Evolutionary conservation across 2,113 vertebrate species (phyloP), one percentile per base, ranked within the genome.

Genomic region (Pandion haliaetus): DNA sequence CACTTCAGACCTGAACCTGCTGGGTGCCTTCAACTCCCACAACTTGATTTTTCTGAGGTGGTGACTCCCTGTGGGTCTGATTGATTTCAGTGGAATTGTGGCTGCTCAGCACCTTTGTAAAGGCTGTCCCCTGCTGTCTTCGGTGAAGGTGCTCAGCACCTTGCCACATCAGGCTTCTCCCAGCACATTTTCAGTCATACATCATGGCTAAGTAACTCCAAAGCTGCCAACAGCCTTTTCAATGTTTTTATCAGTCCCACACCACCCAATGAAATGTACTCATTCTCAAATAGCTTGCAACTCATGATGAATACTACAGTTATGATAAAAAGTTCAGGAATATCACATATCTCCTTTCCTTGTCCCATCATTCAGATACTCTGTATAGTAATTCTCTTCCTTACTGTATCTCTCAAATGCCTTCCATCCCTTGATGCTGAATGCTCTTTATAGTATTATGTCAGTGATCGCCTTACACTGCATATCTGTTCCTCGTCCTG

Each of bases 11-110:
- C 88, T 36, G 58, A 87, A 31, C 66, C 91, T 95, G 93, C 93
- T 89, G 91, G 66, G 73, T 90, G 86, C 83, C 91, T 94, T 82
- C 91, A 80, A 58, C 95, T 94, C 84, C 86, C 74, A 62, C 81
- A 80, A n/a, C 24, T 57, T 80, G 82, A 52, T 95, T 77, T 94
- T 88, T 62, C 70, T 25, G 70, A 82, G 58, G 47, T 79, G 77
- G 77, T 73, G 88, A 24, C 95, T 92, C 93, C 91, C 94, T 87
- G 94, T 1, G 0, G 81, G 23, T 87, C 73, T 95, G 86, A 94
- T 83, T 93, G 69, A 69, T 82, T 92, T 65, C 81, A 4, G 23
- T 28, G 66, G 77, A 49, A 24, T n/a, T 87, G 69, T 87, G 91
- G 62, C 67, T 85, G 81, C 95, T 93, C 92, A 90, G 88, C 92